Evolutionary conservation across 2,888 invertebrate genomes (phyloP), one percentile per base, ranked within the genome.

Genomic region (Euplexia lucipara): DNA sequence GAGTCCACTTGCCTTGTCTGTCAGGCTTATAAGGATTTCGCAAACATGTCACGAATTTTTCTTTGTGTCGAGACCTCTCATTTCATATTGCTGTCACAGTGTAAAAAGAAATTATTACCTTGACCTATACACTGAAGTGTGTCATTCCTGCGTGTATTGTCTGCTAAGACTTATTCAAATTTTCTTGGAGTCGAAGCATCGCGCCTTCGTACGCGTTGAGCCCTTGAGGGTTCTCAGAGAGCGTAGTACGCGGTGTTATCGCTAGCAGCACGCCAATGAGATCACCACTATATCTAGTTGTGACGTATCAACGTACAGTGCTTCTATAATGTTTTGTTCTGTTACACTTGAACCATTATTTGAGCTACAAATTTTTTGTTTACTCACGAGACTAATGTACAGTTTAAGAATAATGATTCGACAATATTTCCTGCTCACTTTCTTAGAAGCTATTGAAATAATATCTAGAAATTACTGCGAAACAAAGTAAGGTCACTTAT

Each of bases 221-320:
- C 88, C 87, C 86, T 87, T 82, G 82, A 82, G 76, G 82, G 80
- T 73, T 60, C 70, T 48, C 47, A 60, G 71, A 68, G 79, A 80
- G 79, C 81, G 82, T 79, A 74, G 81, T 78, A 82, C 82, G 53
- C 70, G 60, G 52, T 60, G 56, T 87, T 89, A 88, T 89, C 90
- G 86, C 82, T 84, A 85, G 79, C 79, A 70, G 72, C 73, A 70
- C 70, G 77, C 77, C 81, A 83, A 87, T 95, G 94, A 95, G 92
- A 93, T 95, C 95, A 95, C 87, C 93, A 86, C 91, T 95, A 94
- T 93, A 93, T 88, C 88, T 89, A 91, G 89, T 88, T 86, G 88
- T 94, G 93, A 94, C 93, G 94, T 93, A 82, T 77, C 82, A 67
- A 57, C 78, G 76, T 78, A 79, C 81, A 80, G 75, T 77, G 70